phyloP scores from a whole-genome alignment of 2,113 vertebrate genomes.

The Colaptes auratus region DNA sequence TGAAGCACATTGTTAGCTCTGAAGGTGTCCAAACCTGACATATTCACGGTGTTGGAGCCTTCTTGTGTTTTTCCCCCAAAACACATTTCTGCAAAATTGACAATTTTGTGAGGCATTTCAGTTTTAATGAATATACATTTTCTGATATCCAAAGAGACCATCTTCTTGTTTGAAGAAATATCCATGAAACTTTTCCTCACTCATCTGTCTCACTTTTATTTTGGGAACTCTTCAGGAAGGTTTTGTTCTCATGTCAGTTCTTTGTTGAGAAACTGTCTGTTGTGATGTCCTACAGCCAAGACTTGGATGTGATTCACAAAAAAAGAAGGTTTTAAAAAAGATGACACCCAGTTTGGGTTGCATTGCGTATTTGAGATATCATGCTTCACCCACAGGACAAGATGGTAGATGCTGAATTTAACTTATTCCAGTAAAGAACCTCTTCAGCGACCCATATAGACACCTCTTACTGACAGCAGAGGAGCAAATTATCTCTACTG shows the following conservation, averaged over 20 bases:
- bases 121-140: constrained; percentile 36
- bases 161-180: constrained; percentile 29
- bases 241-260: constrained; percentile 64
- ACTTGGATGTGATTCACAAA: constrained; percentile 47
- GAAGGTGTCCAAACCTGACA: background rate
- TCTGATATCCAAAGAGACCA: background rate
- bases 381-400: constrained; percentile 64
- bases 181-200: constrained; percentile 31
- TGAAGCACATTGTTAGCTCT: background rate
- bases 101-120: background rate
- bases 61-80: background rate
- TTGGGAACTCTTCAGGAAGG: constrained; percentile 53
- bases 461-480: constrained; percentile 44
- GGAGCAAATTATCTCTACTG: constrained; percentile 26
- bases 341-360: constrained; percentile 42
- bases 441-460: constrained; percentile 57
- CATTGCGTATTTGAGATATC: constrained; percentile 47
- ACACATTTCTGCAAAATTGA: background rate
- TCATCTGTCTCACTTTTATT: constrained; percentile 65
- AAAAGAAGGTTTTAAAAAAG: constrained; percentile 58
- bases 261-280: constrained; percentile 61
- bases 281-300: constrained; percentile 33
- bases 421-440: constrained; percentile 56
- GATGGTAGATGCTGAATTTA: constrained; percentile 67
- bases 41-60: background rate